Percentiles rank a stretch among this genome's conserved stretches.
These are phyloP conservation scores for Acanthococcus lagerstroemiae DNA, from an alignment of 2,888 invertebrate genomes.

Conservation along the genomic window DNA sequence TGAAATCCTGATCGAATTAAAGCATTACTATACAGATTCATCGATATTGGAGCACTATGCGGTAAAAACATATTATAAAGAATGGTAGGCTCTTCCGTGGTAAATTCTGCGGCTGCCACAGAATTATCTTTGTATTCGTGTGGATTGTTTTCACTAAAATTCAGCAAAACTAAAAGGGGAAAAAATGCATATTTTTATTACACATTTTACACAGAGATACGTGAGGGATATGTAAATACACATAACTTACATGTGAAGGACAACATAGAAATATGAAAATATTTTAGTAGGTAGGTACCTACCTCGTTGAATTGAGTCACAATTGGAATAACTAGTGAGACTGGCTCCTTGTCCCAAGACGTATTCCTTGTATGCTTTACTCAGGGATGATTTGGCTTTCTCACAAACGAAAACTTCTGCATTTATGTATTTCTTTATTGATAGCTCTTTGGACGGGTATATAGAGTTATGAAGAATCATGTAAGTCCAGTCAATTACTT, in stretches of 20 bases:
- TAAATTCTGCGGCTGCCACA: neutral
- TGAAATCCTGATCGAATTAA: neutral
- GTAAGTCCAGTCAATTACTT: neutral
- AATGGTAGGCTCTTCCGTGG: neutral
- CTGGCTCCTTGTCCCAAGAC: neutral
- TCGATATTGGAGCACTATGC: constrained; percentile 6
- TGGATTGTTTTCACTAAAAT: neutral
- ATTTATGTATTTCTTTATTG: neutral
- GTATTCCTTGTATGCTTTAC: neutral
- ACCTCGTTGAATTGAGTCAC: too few species aligned
- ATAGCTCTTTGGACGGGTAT: neutral
- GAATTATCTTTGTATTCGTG: constrained; percentile 6
- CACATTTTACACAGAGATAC: too few species aligned
- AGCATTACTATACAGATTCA: constrained; percentile 3
- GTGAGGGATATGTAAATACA: neutral
- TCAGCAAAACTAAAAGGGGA: neutral
- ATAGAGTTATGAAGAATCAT: neutral
- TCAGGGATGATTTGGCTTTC: neutral
- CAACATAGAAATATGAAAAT: too few species aligned
- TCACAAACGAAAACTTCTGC: neutral
- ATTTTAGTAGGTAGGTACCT: too few species aligned
- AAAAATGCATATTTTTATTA: too few species aligned
- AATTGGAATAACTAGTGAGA: too few species aligned
- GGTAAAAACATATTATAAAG: constrained; percentile 6
- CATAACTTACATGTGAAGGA: too few species aligned